Base-by-base conservation (phyloP, 2,888 invertebrate species). In the Dimorphilus gyrociliatus region DNA sequence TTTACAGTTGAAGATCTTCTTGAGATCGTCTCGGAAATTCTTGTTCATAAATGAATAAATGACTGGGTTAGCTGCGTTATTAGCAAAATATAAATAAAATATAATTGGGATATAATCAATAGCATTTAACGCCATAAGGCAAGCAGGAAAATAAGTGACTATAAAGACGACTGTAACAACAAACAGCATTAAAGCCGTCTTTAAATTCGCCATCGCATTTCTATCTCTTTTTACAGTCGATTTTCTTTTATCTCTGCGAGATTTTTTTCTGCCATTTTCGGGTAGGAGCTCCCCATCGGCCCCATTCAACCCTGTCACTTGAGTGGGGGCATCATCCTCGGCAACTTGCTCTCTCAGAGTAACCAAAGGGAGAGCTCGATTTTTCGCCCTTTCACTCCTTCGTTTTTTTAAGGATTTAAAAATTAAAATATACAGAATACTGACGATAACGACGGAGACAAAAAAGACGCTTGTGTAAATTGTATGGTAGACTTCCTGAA, bases 41-140 rank as follows among this genome's bases (percentile, higher is more conserved):
- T 53, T 48, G 46, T 60, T 61, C 49, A 61, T 51, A 35, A 61
- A 60, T 24, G 57, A 56, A 40, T 61, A 61, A 27, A 61, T 60
- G 32, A 61, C 49, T 1, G 60, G 59, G 42, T 61, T 61, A 19
- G 55, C 59, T 21, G 56, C 55, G 39, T 60, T 59, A 40, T 60
- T 60, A 25, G 53, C 45, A 35, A 56, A 61, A 37, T 60, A 60
- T 41, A 58, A 43, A 39, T 58, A 60, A 38, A 60, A 60, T 10
- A 60, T 42, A 17, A 53, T 44, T 18, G 45, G 34, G 32, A 53
- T 47, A 43, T 47, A 44, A 1, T 36, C 33, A 2, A 55, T 32
- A 19, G 48, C 30, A 8, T 27, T 16, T 18, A 48, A 40, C 4
- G 53, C 48, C 50, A 51, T 55, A 4, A 59, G 39, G 41, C 48